Percentiles rank a stretch among this genome's conserved stretches.
Conservation (phyloP, 1,140 invertebrate species). For the Euglossa dilemma region DNA sequence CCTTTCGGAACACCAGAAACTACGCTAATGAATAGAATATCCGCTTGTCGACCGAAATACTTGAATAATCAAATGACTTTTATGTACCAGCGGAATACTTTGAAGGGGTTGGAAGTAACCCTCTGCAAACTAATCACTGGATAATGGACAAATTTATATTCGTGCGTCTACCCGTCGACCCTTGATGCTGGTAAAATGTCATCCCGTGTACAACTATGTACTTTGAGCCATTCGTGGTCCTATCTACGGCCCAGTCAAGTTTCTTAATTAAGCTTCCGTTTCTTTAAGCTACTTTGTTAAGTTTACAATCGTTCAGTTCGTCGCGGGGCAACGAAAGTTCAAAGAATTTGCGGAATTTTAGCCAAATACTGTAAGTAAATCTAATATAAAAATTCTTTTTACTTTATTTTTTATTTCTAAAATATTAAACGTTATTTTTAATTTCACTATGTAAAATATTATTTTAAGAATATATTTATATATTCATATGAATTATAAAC, state of each 20-base stretch:
- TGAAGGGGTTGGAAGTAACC: conserved; percentile 36
- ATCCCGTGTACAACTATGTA: conserved; percentile 45
- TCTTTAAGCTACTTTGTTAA: not conserved
- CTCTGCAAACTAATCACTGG: conserved; percentile 65
- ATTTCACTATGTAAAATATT: too few species aligned
- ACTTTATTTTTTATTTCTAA: too few species aligned
- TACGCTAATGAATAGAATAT: not conserved
- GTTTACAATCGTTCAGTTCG: not conserved
- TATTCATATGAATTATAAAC: too few species aligned
- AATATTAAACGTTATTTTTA: too few species aligned
- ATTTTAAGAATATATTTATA: too few species aligned
- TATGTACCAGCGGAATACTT: conserved; percentile 23
- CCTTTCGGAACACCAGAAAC: not conserved
- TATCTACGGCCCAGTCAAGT: conserved; percentile 60
- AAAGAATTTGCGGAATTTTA: too few species aligned
- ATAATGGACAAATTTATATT: conserved; percentile 76
- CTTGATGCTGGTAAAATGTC: conserved; percentile 51
- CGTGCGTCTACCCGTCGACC: conserved; percentile 37
- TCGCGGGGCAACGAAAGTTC: too few species aligned
- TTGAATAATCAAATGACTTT: conserved; percentile 15
- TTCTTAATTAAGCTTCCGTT: conserved; percentile 69
- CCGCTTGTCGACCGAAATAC: not conserved
- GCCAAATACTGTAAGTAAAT: too few species aligned
- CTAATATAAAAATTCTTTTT: too few species aligned
- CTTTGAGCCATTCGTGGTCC: conserved; percentile 39